Evolutionary conservation across 2,797 vertebrate species (phyloP), one percentile per base, ranked within the genome.

Genomic region (Cossypha dichroa): DNA sequence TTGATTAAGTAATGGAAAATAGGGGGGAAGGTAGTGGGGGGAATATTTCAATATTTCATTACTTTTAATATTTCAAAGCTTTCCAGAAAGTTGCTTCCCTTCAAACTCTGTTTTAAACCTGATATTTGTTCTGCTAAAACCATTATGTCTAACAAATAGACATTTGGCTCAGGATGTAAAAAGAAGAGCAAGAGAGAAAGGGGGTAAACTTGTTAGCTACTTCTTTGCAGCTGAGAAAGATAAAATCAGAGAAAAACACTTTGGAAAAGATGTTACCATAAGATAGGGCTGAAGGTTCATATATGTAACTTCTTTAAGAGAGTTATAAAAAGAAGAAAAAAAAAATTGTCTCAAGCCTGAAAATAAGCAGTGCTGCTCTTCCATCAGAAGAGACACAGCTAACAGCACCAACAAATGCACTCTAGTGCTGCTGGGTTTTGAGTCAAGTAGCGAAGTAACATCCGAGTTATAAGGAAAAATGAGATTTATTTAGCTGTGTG

Each of bases 161-260:
- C 51, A 48, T 72, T 66, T 76, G 55, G 43, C 33, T 41, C 89
- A 63, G 81, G 62, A 88, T 41, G 40, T 73, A 54, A 84, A 88
- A 94, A 83, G 58, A 85, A 80, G n/a, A 82, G 67, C 54, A 80
- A 75, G 75, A 77, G 13, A 77, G 51, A 95, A 94, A 85, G 48
- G 55, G 73, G 69, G 66, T 31, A 94, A 94, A 69, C 31, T 26
- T 66, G 28, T 68, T 72, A 80, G 72, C 72, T 96, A 46, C 75
- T 45, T 64, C 56, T 93, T 64, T 43, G 87, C 91, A 96, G 94
- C 66, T 88, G 82, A 96, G 58, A 68, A 52, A 95, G 87, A 94
- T 82, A 91, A 96, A 93, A 96, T 93, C 89, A 93, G 87, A 93
- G 92, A 86, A 95, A 94, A 85, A 94, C 89, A 92, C 28, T 62